phyloP scores from a whole-genome alignment of 2,797 vertebrate species.

The Australoheros facetus region DNA sequence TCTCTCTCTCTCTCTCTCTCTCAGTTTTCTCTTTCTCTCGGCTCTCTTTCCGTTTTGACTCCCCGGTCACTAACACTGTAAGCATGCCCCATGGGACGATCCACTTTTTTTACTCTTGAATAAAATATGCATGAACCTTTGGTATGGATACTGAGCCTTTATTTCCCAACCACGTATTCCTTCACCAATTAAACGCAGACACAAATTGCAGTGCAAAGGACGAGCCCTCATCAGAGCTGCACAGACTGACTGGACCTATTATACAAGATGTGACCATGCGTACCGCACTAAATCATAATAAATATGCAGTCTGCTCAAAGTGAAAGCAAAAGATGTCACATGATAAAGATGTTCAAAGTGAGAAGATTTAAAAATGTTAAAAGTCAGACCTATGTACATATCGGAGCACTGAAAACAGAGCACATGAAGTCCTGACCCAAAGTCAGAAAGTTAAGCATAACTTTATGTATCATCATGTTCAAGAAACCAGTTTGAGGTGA shows the following conservation, averaged over 20 bases:
- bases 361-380: too few relatives aligned
- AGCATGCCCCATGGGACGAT: constrained; percentile 87
- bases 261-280: neutral
- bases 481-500: too few relatives aligned
- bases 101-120: constrained; percentile 90
- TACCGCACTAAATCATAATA: too few relatives aligned
- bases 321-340: neutral
- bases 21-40: constrained; percentile 48
- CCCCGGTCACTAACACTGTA: constrained; percentile 84
- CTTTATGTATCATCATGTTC: too few relatives aligned
- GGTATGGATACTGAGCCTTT: constrained; percentile 57
- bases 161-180: constrained; percentile 24
- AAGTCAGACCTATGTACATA: too few relatives aligned
- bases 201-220: neutral
- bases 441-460: too few relatives aligned
- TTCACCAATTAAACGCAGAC: neutral
- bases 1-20: constrained; percentile 50
- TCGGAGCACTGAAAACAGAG: neutral
- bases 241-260: neutral
- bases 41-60: constrained; percentile 72
- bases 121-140: constrained; percentile 91
- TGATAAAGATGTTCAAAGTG: neutral
- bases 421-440: neutral
- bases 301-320: neutral
- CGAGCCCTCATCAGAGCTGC: neutral